Evolutionary conservation across 2,888 invertebrate species (phyloP).

Genomic region (Hemicrepidius hirtus): DNA sequence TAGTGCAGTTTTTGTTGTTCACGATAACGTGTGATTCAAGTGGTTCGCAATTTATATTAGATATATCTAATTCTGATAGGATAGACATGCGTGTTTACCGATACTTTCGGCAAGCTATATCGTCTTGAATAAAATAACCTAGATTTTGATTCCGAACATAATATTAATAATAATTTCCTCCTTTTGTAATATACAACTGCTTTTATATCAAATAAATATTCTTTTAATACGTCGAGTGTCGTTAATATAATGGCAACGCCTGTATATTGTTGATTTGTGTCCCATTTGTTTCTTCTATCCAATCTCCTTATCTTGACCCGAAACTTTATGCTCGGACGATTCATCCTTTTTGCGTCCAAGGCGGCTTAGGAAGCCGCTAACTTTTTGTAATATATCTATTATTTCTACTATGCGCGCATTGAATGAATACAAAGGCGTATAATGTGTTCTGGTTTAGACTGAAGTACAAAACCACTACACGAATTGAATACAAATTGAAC

Average conservation of each 20-base stretch:
- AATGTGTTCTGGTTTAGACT: constrained; percentile 41
- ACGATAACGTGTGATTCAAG: constrained; percentile 14
- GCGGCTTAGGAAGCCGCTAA: constrained; percentile 28
- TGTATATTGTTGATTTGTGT: constrained; percentile 26
- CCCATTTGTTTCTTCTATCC: constrained; percentile 12
- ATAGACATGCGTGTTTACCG: background rate
- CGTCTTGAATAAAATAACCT: background rate
- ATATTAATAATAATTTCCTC: constrained; percentile 19
- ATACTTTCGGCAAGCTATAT: background rate
- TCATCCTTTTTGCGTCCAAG: constrained; percentile 24
- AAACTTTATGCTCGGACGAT: constrained; percentile 30
- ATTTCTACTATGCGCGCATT: constrained; percentile 30
- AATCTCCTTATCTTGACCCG: constrained; percentile 22
- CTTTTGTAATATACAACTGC: constrained; percentile 8
- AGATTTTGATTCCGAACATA: background rate
- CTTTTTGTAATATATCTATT: constrained; percentile 45
- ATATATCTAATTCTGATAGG: background rate
- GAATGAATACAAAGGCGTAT: constrained; percentile 41
- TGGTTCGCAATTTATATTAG: constrained; percentile 2
- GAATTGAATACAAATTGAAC: constrained; percentile 42
- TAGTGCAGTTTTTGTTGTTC: constrained; percentile 6
- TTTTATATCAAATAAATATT: constrained; percentile 27
- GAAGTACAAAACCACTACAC: constrained; percentile 39
- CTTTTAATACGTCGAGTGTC: constrained; percentile 17
- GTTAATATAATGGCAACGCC: constrained; percentile 21